Conservation (phyloP, 2,888 invertebrate genomes). For the Neoitamus cyanurus region DNA sequence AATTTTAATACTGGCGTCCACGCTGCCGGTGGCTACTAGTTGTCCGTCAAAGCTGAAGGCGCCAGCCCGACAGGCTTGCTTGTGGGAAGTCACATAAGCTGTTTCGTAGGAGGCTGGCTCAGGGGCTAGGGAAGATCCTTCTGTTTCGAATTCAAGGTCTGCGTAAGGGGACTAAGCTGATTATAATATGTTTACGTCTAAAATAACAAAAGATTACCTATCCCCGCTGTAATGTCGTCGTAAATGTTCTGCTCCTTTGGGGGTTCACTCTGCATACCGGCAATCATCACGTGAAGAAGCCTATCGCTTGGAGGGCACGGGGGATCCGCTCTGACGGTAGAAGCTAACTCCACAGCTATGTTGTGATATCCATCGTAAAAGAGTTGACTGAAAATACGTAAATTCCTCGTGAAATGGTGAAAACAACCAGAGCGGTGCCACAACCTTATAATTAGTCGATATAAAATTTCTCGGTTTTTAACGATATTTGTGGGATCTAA, state of each 20-base stretch:
- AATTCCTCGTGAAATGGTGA: background rate
- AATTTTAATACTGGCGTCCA: conserved; percentile 98
- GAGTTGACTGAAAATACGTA: conserved; percentile 78
- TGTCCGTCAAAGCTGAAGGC: conserved; percentile 96
- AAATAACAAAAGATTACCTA: conserved; percentile 54
- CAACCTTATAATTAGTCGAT: conserved; percentile 92
- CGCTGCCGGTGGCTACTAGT: conserved; percentile 96
- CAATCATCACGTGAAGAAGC: conserved; percentile 84
- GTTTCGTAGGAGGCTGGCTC: conserved; percentile 98
- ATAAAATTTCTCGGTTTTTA: conserved; percentile 88
- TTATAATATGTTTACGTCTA: background rate
- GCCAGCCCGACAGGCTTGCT: conserved; percentile 94
- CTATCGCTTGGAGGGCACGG: conserved; percentile 97
- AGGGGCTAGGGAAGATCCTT: conserved; percentile 90
- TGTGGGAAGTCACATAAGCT: conserved; percentile 98
- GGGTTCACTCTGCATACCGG: conserved; percentile 87
- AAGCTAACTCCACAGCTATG: conserved; percentile 87
- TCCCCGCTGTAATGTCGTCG: conserved; percentile 64
- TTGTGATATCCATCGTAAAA: conserved; percentile 97
- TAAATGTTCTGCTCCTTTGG: conserved; percentile 70
- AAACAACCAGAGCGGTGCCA: background rate
- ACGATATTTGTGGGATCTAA: conserved; percentile 81
- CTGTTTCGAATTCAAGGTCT: conserved; percentile 97
- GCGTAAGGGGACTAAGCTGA: conserved; percentile 53
- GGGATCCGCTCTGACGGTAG: conserved; percentile 88